Percentiles rank a stretch among this genome's conserved stretches.
Evolutionary conservation across 2,888 invertebrate genomes (phyloP).

Genomic region (Dexiosoma caninum): DNA sequence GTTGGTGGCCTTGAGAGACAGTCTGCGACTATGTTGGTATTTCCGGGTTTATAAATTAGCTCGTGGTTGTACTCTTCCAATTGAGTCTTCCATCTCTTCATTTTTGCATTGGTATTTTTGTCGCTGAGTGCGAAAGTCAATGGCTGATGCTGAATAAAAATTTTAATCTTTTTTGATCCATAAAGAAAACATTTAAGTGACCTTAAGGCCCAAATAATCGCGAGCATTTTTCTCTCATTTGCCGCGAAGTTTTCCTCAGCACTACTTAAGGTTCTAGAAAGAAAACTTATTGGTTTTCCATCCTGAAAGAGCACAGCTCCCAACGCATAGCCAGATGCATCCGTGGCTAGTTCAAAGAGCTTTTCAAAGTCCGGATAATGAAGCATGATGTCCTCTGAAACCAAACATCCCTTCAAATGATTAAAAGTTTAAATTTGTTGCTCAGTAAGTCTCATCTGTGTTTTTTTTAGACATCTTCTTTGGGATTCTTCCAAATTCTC

Average conservation of each 20-base stretch:
- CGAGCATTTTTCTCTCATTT: slow-evolving; percentile 48
- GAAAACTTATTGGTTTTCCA: slow-evolving; percentile 26
- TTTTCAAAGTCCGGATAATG: neutral
- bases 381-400: neutral
- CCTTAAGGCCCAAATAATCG: slow-evolving; percentile 21
- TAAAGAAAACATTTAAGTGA: neutral
- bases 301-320: slow-evolving; percentile 39
- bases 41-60: slow-evolving; percentile 26
- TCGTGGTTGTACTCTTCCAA: slow-evolving; percentile 60
- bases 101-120: slow-evolving; percentile 29
- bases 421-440: too few relatives aligned
- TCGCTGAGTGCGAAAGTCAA: too few relatives aligned
- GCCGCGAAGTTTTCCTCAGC: too few relatives aligned
- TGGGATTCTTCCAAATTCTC: slow-evolving; percentile 31
- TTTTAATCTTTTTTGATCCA: too few relatives aligned
- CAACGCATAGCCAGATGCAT: slow-evolving; percentile 49
- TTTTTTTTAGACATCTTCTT: slow-evolving; percentile 42
- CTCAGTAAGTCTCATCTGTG: neutral
- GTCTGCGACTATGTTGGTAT: slow-evolving; percentile 29
- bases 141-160: too few relatives aligned
- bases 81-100: slow-evolving; percentile 48
- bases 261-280: slow-evolving; percentile 27
- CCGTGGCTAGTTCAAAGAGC: slow-evolving; percentile 30
- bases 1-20: neutral
- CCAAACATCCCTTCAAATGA: too few relatives aligned